These are phyloP conservation scores for Nanger granti DNA, from an alignment of 2,113 vertebrate genomes.

Conservation along the genomic window DNA sequence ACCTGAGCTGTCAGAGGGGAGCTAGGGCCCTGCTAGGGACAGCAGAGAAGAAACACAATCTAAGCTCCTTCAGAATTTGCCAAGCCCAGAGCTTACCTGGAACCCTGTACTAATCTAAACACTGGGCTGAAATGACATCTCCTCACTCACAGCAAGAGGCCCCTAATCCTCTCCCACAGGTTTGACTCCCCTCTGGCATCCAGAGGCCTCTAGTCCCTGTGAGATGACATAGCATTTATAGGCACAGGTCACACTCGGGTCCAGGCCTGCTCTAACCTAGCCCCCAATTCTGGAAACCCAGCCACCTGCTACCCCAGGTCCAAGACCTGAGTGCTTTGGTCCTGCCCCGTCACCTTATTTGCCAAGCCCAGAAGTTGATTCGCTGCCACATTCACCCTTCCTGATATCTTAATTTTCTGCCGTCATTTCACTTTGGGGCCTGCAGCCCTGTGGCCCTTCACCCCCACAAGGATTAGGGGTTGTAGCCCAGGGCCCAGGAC, in stretches of 20 bases:
- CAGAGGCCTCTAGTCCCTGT: too few relatives aligned
- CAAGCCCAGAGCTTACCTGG: neutral
- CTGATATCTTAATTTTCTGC: neutral
- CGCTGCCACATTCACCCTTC: neutral
- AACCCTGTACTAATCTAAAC: neutral
- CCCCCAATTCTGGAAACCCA: neutral
- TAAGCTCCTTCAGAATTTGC: neutral
- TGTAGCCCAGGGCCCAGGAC: neutral
- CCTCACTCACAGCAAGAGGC: neutral
- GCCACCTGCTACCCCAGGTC: neutral
- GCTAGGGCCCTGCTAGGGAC: fast-evolving
- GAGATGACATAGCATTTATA: fast-evolving
- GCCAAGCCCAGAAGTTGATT: neutral
- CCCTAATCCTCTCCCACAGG: neutral
- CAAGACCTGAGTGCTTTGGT: neutral
- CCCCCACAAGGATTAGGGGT: neutral
- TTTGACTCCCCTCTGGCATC: neutral
- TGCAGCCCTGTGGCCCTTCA: neutral
- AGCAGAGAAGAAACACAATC: neutral
- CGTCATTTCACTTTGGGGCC: neutral
- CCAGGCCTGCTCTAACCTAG: neutral
- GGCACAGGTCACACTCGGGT: neutral
- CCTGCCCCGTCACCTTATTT: neutral
- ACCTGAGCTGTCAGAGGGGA: neutral
- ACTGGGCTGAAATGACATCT: neutral